A percentile compares a stretch with the other conserved stretches of the same genome.
Evolutionary conservation across 2,113 vertebrate genomes (phyloP).

Genomic region (Epinephelus moara): DNA sequence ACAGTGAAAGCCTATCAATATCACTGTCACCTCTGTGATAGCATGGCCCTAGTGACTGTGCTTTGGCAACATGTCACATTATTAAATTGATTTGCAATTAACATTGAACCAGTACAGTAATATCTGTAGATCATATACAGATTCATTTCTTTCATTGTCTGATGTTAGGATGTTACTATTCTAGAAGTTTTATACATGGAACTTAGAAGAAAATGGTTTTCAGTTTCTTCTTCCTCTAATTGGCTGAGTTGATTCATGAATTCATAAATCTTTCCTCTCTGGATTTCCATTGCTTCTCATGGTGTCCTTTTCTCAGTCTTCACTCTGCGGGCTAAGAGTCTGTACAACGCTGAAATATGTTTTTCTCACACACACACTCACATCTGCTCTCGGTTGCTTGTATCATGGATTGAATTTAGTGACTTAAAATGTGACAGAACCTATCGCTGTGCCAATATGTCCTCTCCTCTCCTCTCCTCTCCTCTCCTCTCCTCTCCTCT

Average conservation of each 20-base stretch:
- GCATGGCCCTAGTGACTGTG: neutral
- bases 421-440: constrained; percentile 19
- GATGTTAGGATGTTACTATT: neutral
- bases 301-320: constrained; percentile 17
- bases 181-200: neutral
- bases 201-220: neutral
- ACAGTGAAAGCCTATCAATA: too few relatives aligned
- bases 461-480: constrained; percentile 4
- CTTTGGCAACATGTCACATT: too few relatives aligned
- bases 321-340: neutral
- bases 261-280: constrained; percentile 53
- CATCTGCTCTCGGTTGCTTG: constrained; percentile 17
- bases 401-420: constrained; percentile 7
- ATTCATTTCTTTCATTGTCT: neutral
- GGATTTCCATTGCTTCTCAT: constrained; percentile 41
- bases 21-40: neutral
- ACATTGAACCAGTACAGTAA: neutral
- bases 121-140: too few relatives aligned
- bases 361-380: constrained; percentile 4
- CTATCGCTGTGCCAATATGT: neutral
- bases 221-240: constrained; percentile 7
- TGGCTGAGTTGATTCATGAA: constrained; percentile 21
- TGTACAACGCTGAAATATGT: constrained; percentile 3
- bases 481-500: constrained; percentile 2
- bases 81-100: neutral